Percentiles rank a stretch among this genome's conserved stretches.
These are phyloP conservation scores for Bovichtus diacanthus DNA, from an alignment of 2,797 vertebrate species.

Conservation along the genomic window DNA sequence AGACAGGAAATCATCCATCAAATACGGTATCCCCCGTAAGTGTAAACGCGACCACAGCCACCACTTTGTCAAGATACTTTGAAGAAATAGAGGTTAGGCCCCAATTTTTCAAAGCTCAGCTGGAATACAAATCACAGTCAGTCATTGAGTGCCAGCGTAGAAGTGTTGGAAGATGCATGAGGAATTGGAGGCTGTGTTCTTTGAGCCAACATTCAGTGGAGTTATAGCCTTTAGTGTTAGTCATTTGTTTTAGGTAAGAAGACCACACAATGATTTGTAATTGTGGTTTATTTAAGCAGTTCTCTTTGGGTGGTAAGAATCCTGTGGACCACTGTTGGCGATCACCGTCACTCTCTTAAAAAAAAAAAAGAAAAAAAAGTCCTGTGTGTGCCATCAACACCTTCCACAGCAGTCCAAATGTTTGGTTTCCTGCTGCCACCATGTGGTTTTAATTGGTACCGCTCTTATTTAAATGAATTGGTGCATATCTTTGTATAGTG, in stretches of 20 bases:
- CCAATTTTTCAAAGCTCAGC: constrained; percentile 57
- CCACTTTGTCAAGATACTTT: constrained; percentile 63
- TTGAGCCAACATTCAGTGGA: constrained; percentile 26
- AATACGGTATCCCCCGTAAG: constrained; percentile 65
- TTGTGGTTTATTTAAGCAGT: constrained; percentile 13
- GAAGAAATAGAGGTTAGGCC: constrained; percentile 42
- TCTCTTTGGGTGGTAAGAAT: constrained; percentile 16
- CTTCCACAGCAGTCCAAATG: constrained; percentile 19
- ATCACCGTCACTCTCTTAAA: neutral
- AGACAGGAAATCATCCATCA: constrained; percentile 79
- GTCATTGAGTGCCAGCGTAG: constrained; percentile 25
- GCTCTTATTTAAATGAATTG: neutral
- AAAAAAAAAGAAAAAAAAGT: neutral
- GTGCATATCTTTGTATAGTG: no score
- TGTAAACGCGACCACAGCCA: constrained; percentile 71
- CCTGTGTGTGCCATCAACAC: neutral
- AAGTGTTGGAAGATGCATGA: constrained; percentile 32
- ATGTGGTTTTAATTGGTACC: constrained; percentile 66
- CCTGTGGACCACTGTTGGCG: constrained; percentile 3
- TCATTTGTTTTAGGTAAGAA: constrained; percentile 26
- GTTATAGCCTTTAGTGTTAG: constrained; percentile 21
- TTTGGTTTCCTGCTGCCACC: constrained; percentile 78
- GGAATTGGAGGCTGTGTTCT: constrained; percentile 26
- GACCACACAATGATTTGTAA: neutral
- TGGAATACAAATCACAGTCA: constrained; percentile 61